phyloP scores from a whole-genome alignment of 1,140 invertebrate species.

The Nomia melanderi region DNA sequence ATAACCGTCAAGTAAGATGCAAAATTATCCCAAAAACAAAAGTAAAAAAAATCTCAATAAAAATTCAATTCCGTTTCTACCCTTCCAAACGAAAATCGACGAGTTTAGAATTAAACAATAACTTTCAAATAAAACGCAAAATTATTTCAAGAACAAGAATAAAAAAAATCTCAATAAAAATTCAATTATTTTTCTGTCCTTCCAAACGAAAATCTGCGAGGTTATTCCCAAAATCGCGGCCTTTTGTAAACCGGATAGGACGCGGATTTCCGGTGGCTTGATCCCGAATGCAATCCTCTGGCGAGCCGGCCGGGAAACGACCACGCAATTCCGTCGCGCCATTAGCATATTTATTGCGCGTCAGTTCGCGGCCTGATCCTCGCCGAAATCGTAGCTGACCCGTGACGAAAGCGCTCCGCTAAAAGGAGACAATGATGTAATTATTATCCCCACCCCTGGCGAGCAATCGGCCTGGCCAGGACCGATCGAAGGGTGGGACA shows the following conservation, averaged over 20 bases:
- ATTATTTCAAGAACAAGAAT: no score
- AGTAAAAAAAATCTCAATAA: no score
- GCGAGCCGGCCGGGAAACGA: conserved; percentile 18
- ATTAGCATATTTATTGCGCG: conserved; percentile 75
- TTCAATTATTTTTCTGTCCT: no score
- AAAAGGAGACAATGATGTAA: conserved; percentile 45
- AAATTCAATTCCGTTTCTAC: no score
- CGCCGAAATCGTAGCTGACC: conserved; percentile 13
- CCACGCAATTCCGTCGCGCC: conserved; percentile 46
- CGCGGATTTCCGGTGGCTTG: background rate
- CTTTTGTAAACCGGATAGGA: background rate
- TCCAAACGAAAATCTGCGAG: no score
- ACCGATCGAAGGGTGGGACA: conserved; percentile 5
- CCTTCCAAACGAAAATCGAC: no score
- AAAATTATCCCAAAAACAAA: no score
- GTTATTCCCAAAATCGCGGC: no score
- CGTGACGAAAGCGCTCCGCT: background rate
- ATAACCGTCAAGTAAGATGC: no score
- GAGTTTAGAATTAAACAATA: no score
- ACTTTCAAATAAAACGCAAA: no score
- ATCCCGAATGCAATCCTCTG: background rate
- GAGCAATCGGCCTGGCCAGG: background rate
- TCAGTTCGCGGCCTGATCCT: conserved; percentile 43
- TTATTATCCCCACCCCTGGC: background rate
- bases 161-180: no score